A percentile compares a stretch with the other conserved stretches of the same genome.
These are phyloP conservation scores for Malurus splendens DNA, from an alignment of 2,797 vertebrate genomes.

Conservation along the genomic window DNA sequence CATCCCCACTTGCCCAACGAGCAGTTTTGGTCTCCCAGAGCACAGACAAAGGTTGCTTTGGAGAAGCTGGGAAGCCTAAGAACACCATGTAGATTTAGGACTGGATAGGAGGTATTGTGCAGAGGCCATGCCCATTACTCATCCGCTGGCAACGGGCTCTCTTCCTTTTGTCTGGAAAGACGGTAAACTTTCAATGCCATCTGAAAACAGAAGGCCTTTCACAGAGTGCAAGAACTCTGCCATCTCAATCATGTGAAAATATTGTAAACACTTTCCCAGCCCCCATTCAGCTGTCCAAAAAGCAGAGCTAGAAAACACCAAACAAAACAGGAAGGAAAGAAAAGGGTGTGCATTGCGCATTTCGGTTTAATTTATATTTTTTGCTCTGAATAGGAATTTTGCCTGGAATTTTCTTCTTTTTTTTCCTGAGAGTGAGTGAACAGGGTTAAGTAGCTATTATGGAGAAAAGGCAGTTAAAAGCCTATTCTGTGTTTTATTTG, in stretches of 20 bases:
- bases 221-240: conserved; percentile 65
- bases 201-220: conserved; percentile 76
- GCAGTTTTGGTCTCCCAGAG: conserved; percentile 64
- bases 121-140: conserved; percentile 73
- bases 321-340: conserved; percentile 47
- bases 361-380: conserved; percentile 35
- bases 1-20: conserved; percentile 57
- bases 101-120: conserved; percentile 74
- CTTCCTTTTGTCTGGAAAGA: conserved; percentile 75
- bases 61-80: conserved; percentile 69
- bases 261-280: conserved; percentile 76
- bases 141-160: conserved; percentile 71
- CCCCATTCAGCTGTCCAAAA: conserved; percentile 65
- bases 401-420: background rate
- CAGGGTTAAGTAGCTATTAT: background rate
- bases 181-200: conserved; percentile 75
- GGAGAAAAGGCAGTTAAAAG: background rate
- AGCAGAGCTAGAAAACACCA: conserved; percentile 59
- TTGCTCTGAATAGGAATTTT: conserved; percentile 24
- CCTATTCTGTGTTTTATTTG: background rate
- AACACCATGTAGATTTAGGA: conserved; percentile 74
- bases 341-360: background rate
- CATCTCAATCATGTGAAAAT: conserved; percentile 75
- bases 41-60: conserved; percentile 74
- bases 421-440: background rate